A percentile compares a stretch with the other conserved stretches of the same genome.
phyloP scores from a whole-genome alignment of 1,140 invertebrate genomes.

The Calliphora vicina region DNA sequence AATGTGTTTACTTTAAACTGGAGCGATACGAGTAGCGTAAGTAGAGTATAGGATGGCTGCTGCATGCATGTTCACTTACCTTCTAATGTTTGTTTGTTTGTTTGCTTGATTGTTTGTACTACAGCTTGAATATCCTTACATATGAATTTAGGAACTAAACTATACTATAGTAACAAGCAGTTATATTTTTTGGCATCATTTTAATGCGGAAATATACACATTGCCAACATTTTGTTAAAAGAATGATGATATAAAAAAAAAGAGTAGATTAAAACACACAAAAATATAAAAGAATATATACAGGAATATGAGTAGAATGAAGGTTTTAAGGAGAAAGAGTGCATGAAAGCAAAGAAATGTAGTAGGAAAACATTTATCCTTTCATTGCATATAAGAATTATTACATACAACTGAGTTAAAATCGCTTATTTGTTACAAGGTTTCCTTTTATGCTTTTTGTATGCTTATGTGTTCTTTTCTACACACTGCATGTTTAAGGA shows the following conservation, averaged over 20 bases:
- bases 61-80: not conserved
- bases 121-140: not conserved
- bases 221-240: constrained; percentile 6
- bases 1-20: not conserved
- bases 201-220: constrained; percentile 15
- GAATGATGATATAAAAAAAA: not conserved
- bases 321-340: not conserved
- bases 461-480: no score
- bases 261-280: not conserved
- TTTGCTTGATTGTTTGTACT: not conserved
- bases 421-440: constrained; percentile 23
- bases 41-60: no score
- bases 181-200: constrained; percentile 16
- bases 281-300: not conserved
- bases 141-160: no score
- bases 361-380: not conserved
- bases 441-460: not conserved
- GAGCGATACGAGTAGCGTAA: not conserved
- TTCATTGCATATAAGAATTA: not conserved
- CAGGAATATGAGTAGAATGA: not conserved
- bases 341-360: not conserved
- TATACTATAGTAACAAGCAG: no score
- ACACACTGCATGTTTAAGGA: no score
- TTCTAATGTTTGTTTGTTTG: not conserved
- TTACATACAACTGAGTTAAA: not conserved